Base-by-base conservation (phyloP, 2,797 vertebrate species). In the Clarias laeviceps region DNA sequence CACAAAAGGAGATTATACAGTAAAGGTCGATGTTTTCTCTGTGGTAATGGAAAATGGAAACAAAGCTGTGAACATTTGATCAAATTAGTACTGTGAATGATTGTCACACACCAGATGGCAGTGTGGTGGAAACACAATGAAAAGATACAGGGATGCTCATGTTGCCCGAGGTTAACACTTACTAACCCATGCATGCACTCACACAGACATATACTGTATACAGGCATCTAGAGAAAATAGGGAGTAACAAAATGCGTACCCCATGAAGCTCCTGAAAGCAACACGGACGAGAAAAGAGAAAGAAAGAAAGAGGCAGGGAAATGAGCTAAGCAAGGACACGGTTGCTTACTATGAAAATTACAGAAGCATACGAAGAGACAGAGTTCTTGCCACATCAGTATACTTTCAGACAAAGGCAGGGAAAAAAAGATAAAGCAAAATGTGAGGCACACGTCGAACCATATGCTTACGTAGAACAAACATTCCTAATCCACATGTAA, bases 201-300 rank as follows among this genome's bases (percentile, higher is more conserved):
- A 50, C 59, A 57, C 27, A 69, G 68, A 72, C 62, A 88, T 77
- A 87, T 27, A 61, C 57, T 86, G 90, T 80, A 86, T 81, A 69
- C 54, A 83, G 27, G n/a, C n/a, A 59, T 77, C 54, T 32, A 85
- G 20, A 83, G 22, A 79, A 81, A 87, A 61, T 69, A 85, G 57
- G 86, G 74, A 85, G 86, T 84, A 82, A 87, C 88, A 82, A 86
- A 45, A 69, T 89, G 88, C 94, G 93, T 99, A 99, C 98, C 97
- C 97, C 97, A 97, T 97, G 90, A 99, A 96, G 96, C 97, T 99
- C 96, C 98, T 99, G 97, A 94, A 96, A 95, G 92, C 93, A 94
- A 95, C 94, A 95, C 96, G 94, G 96, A 93, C 95, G 93, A 95
- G 91, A 87, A 88, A 87, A 90, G 89, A 90, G 87, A 84, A 18